Percentiles rank a stretch among this genome's conserved stretches.
phyloP scores from a whole-genome alignment of 2,888 invertebrate species.

The Tineola bisselliella region DNA sequence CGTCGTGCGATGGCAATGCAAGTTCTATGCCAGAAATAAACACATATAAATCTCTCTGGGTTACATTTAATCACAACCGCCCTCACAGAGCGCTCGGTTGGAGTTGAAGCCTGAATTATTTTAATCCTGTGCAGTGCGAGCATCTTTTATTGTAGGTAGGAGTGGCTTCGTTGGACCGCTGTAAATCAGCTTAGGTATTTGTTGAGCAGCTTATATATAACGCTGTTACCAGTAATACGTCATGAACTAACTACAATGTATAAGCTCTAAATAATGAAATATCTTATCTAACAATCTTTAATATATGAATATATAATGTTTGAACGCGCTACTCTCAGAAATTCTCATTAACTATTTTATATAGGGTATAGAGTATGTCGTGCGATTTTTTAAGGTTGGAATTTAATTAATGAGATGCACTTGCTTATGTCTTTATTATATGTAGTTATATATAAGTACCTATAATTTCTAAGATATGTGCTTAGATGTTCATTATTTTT shows the following conservation, averaged over 20 bases:
- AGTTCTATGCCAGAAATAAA: slow-evolving; percentile 38
- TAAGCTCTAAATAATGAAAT: not conserved
- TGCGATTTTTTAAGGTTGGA: too few relatives aligned
- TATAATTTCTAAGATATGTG: too few relatives aligned
- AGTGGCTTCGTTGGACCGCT: slow-evolving; percentile 41
- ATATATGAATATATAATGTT: too few relatives aligned
- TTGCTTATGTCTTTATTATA: too few relatives aligned
- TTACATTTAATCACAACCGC: slow-evolving; percentile 58
- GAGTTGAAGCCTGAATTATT: slow-evolving; percentile 53
- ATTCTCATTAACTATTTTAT: too few relatives aligned
- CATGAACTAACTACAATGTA: slow-evolving; percentile 21
- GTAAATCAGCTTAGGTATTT: slow-evolving; percentile 56
- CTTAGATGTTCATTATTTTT: too few relatives aligned
- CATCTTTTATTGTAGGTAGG: slow-evolving; percentile 46
- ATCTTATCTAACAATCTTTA: too few relatives aligned
- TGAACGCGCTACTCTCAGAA: too few relatives aligned
- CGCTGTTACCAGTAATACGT: slow-evolving; percentile 42
- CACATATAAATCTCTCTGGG: slow-evolving; percentile 60
- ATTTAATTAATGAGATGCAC: too few relatives aligned
- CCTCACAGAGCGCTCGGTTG: slow-evolving; percentile 46
- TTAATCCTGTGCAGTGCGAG: slow-evolving; percentile 42
- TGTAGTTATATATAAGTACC: too few relatives aligned
- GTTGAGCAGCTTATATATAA: slow-evolving; percentile 19
- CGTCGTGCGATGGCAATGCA: slow-evolving; percentile 12
- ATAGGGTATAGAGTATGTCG: too few relatives aligned